phyloP scores from a whole-genome alignment of 2,888 invertebrate species.

The Ochropacha duplaris region DNA sequence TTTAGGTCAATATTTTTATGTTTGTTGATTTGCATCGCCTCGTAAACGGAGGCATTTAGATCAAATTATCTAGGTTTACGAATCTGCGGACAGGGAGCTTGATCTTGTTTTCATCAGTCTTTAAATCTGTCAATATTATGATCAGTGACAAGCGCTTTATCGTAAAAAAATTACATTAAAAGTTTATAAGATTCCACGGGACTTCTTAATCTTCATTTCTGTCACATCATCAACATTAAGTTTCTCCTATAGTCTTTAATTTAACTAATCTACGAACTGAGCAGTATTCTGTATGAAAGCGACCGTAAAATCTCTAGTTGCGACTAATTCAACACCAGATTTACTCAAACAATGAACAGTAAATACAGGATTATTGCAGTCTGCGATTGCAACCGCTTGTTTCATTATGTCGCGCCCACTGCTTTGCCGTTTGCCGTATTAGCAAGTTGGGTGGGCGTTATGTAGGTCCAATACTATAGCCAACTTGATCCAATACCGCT shows the following conservation, averaged over 20 bases:
- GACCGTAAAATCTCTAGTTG: background rate
- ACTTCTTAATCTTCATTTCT: background rate
- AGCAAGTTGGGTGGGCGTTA: slow-evolving; percentile 39
- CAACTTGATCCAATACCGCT: background rate
- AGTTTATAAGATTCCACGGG: background rate
- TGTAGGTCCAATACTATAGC: slow-evolving; percentile 18
- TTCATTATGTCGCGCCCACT: slow-evolving; percentile 66
- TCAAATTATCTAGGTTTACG: slow-evolving; percentile 13
- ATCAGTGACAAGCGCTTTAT: too few relatives aligned
- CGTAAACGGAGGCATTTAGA: slow-evolving; percentile 16
- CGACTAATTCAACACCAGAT: background rate
- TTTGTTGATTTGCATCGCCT: slow-evolving; percentile 15
- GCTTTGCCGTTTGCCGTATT: slow-evolving; percentile 5
- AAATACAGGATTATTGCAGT: slow-evolving; percentile 53
- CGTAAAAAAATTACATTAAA: background rate
- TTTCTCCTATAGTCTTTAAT: background rate
- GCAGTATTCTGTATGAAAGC: background rate
- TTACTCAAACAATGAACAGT: slow-evolving; percentile 48
- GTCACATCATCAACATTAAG: background rate
- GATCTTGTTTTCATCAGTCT: background rate
- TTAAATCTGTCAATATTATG: background rate
- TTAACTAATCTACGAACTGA: background rate
- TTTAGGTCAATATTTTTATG: slow-evolving; percentile 33
- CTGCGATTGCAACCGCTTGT: slow-evolving; percentile 45
- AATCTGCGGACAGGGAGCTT: slow-evolving; percentile 7